Conservation (phyloP, 2,888 invertebrate genomes). For the Leptura quadrifasciata region DNA sequence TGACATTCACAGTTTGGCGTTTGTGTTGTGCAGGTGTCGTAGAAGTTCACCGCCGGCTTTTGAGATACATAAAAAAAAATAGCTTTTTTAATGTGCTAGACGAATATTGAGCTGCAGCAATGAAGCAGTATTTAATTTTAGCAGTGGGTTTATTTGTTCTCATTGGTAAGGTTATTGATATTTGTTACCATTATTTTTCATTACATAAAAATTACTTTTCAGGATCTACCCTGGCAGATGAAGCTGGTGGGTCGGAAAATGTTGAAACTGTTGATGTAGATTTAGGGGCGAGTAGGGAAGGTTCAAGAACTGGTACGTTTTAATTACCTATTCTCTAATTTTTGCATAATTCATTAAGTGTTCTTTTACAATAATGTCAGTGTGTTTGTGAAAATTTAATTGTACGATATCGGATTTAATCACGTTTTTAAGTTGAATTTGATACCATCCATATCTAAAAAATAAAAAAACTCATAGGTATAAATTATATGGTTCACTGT, state of each 20-base stretch:
- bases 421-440: slow-evolving; percentile 63
- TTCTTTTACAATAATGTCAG: slow-evolving; percentile 69
- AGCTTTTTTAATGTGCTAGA: slow-evolving; percentile 44
- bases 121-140: slow-evolving; percentile 68
- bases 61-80: neutral
- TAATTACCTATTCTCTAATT: slow-evolving; percentile 61
- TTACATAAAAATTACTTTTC: slow-evolving; percentile 34
- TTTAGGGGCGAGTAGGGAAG: slow-evolving; percentile 90
- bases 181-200: slow-evolving; percentile 31
- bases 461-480: slow-evolving; percentile 9
- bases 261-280: slow-evolving; percentile 84
- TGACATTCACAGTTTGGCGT: slow-evolving; percentile 36
- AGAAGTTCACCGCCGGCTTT: neutral
- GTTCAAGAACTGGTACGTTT: slow-evolving; percentile 87
- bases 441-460: slow-evolving; percentile 74
- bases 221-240: slow-evolving; percentile 74
- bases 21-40: slow-evolving; percentile 25
- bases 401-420: slow-evolving; percentile 67
- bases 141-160: slow-evolving; percentile 64
- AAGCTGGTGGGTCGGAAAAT: slow-evolving; percentile 74
- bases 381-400: slow-evolving; percentile 73
- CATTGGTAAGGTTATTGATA: slow-evolving; percentile 64
- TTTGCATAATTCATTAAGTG: slow-evolving; percentile 69
- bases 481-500: too few species aligned
- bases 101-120: slow-evolving; percentile 56